Base-by-base conservation (phyloP, 2,797 vertebrate species). In the Fundulus diaphanus region DNA sequence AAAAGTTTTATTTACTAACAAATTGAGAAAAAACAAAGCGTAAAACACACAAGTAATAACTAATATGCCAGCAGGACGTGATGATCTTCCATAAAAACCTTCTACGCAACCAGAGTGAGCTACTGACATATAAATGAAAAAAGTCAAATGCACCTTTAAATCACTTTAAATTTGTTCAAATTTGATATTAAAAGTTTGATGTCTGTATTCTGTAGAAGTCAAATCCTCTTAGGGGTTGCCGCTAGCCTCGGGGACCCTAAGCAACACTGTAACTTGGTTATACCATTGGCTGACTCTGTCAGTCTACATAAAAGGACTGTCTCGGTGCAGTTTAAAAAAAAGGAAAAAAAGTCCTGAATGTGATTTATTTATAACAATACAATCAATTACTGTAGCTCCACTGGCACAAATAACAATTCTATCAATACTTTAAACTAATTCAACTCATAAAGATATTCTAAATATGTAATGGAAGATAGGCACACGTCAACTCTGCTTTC, bases 401-500 rank as follows among this genome's bases (percentile, higher is more conserved):
- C 11, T 24, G 35, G 11, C 20, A 37, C 61, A 40, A 24, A 65
- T 40, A 40, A 13, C 5, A 37, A 5, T n/a, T 9, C 22, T 65
- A 37, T 40, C 11, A 8, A 59, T 29, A 33, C 44, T 65, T 24
- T 24, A 56, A 35, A n/a, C 42, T 31, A 20, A n/a, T 35, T 31
- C 4, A 59, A 33, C 20, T 52, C 15, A 59, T 42, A 29, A 63
- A 22, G n/a, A 66, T 35, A 40, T 74, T 35, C 29, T 78, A 68
- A 71, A 66, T 29, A n/a, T 59, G 27, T 49, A 65, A 86, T 40
- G 57, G 44, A 75, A 56, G 63, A 68, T 59, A 73, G 35, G 11
- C 70, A 35, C 22, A 20, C 33, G 3, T 61, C 33, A 42, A 71
- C 68, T 81, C 80, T 51, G 61, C 68, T 76, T 78, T 67, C n/a